These are phyloP conservation scores for Chymomyza amoena DNA, from an alignment of 2,888 invertebrate genomes.

Conservation along the genomic window DNA sequence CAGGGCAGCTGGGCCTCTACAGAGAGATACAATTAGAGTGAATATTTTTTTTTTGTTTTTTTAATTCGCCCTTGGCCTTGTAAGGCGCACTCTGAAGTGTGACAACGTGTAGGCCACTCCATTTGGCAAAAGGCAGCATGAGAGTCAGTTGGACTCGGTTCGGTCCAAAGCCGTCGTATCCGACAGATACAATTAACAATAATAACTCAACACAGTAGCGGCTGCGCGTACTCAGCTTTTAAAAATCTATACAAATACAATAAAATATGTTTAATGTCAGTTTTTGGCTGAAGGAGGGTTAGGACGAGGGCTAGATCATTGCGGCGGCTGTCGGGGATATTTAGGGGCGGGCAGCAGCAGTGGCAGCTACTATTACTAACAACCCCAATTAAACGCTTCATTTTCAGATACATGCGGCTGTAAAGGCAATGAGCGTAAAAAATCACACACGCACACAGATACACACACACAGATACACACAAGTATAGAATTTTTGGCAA, in stretches of 20 bases:
- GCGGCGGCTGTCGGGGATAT: conserved; percentile 15
- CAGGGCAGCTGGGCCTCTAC: too few species aligned
- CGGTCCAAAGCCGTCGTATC: conserved; percentile 30
- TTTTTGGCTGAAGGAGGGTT: conserved; percentile 6
- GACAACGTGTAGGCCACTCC: conserved; percentile 55
- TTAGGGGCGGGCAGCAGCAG: neutral
- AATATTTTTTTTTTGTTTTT: too few species aligned
- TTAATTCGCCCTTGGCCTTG: neutral
- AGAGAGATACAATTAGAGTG: too few species aligned
- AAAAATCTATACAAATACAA: conserved; percentile 48
- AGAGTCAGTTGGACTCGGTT: neutral
- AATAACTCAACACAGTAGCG: conserved; percentile 38
- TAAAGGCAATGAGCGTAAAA: conserved; percentile 43
- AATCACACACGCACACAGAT: conserved; percentile 39
- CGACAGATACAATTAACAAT: conserved; percentile 53
- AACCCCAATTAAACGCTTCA: conserved; percentile 68
- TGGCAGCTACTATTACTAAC: conserved; percentile 33
- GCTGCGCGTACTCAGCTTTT: conserved; percentile 16
- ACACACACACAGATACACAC: neutral
- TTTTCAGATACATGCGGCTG: conserved; percentile 33
- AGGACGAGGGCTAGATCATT: neutral
- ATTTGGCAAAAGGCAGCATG: conserved; percentile 12
- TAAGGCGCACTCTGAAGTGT: conserved; percentile 52
- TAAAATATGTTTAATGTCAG: conserved; percentile 63
- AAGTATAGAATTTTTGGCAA: conserved; percentile 36